Conservation (phyloP, 2,888 invertebrate genomes). For the Perizoma flavofasciatum region DNA sequence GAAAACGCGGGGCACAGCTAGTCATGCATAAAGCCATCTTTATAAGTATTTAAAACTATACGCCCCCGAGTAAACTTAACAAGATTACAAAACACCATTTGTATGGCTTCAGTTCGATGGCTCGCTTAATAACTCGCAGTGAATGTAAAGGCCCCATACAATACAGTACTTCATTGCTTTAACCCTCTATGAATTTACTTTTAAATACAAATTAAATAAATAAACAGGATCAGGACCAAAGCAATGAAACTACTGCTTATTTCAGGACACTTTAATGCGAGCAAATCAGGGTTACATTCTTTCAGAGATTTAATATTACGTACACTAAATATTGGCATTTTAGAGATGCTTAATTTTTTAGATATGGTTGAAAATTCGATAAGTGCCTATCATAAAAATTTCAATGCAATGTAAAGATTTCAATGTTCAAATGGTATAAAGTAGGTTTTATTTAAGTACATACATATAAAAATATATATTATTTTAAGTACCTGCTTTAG, state of each 20-base stretch:
- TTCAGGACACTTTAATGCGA: slow-evolving; percentile 64
- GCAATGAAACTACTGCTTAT: slow-evolving; percentile 74
- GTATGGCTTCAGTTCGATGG: slow-evolving; percentile 26
- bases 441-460: too few relatives aligned
- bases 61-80: slow-evolving; percentile 10
- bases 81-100: slow-evolving; percentile 26
- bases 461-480: too few relatives aligned
- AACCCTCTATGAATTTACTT: slow-evolving; percentile 54
- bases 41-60: slow-evolving; percentile 18
- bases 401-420: too few relatives aligned
- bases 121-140: slow-evolving; percentile 15
- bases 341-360: background rate
- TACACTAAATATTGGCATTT: background rate
- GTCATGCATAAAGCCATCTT: slow-evolving; percentile 8
- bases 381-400: too few relatives aligned
- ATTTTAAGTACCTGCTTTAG: too few relatives aligned
- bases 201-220: slow-evolving; percentile 32
- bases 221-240: slow-evolving; percentile 65
- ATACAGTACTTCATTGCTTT: slow-evolving; percentile 72
- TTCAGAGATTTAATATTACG: background rate
- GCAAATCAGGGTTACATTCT: slow-evolving; percentile 50
- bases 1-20: too few relatives aligned
- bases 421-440: too few relatives aligned
- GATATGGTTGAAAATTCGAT: background rate
- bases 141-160: slow-evolving; percentile 2